Base-by-base conservation (phyloP, 2,113 vertebrate species). In the Tretioscincus oriximinensis region DNA sequence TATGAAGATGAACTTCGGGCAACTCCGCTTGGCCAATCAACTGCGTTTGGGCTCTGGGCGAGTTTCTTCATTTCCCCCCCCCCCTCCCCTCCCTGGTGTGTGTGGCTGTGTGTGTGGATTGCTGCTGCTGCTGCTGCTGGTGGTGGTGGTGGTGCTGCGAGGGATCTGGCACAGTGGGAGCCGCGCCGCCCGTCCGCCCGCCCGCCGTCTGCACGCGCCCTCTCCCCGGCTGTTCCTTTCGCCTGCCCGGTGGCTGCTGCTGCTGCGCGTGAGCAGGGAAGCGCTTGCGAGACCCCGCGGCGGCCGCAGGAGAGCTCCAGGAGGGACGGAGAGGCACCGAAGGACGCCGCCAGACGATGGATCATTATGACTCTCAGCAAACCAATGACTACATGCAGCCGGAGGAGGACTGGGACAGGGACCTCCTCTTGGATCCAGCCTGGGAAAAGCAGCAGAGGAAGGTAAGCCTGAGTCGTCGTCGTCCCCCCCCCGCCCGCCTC, bases 371-470 rank as follows among this genome's bases (percentile, higher is more conserved):
- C 80, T 95, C 90, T 29, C 96, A 94, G 87, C 92, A 93, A 75
- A 93, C 87, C 75, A 96, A 97, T 1, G 90, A 92, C 74, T 98
- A 99, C 49, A 99, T 96, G 97, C 96, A 95, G 49, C 98, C 96
- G 31, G 97, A 99, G 87, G 97, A 99, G 71, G 97, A 97, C 91
- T 99, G 98, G 98, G 98, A 99, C 82, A 94, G 98, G 78, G 98
- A 99, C 82, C 90, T 99, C 41, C 97, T 99, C 26, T 87, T 99
- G 93, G 98, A 99, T 88, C 98, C 97, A 22, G 98, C 98, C 66
- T 99, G 98, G 98, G 98, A 99, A 90, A 99, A 99, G 93, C 98
- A 99, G 94, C 98, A 99, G 94, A 94, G 98, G 81, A 99, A 99
- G 97, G 97, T 98, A 89, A 63, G 87, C 11, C 31, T 11, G 24